Percentiles rank a stretch among this genome's conserved stretches.
Evolutionary conservation across 2,113 vertebrate genomes (phyloP).

Genomic region (Onychorhynchus coronatus): DNA sequence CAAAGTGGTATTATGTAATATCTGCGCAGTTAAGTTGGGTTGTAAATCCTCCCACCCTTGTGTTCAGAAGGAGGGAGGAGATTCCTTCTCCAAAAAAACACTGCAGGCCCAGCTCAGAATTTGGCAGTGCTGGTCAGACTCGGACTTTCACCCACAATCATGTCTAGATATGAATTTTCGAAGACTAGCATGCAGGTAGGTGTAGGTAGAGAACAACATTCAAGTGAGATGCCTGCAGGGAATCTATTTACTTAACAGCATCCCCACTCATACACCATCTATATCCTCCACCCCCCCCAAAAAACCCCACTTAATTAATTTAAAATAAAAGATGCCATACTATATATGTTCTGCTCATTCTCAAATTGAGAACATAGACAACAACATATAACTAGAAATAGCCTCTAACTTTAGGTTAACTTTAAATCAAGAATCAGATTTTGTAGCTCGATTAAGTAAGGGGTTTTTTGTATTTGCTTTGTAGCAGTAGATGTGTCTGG

Average conservation of each 20-base stretch:
- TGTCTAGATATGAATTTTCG: background rate
- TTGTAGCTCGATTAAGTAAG: background rate
- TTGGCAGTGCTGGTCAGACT: background rate
- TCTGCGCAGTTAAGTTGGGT: background rate
- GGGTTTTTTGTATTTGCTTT: background rate
- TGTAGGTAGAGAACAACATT: background rate
- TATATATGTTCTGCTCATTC: background rate
- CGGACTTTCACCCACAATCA: background rate
- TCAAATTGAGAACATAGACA: background rate
- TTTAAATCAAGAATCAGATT: background rate
- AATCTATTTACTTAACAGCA: background rate
- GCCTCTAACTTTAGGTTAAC: background rate
- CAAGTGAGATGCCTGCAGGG: background rate
- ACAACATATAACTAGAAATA: background rate
- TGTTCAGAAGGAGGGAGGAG: background rate
- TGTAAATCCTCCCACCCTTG: background rate
- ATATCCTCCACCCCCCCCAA: accelerated
- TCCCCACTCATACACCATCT: background rate
- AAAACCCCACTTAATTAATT: background rate
- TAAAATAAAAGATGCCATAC: background rate
- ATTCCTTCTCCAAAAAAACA: background rate
- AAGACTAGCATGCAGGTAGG: background rate
- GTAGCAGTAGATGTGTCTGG: background rate
- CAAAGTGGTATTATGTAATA: background rate
- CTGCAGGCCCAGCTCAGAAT: background rate